Percentiles rank a stretch among this genome's conserved stretches.
phyloP scores from a whole-genome alignment of 2,888 invertebrate genomes.

The Neuroscelio doddi region DNA sequence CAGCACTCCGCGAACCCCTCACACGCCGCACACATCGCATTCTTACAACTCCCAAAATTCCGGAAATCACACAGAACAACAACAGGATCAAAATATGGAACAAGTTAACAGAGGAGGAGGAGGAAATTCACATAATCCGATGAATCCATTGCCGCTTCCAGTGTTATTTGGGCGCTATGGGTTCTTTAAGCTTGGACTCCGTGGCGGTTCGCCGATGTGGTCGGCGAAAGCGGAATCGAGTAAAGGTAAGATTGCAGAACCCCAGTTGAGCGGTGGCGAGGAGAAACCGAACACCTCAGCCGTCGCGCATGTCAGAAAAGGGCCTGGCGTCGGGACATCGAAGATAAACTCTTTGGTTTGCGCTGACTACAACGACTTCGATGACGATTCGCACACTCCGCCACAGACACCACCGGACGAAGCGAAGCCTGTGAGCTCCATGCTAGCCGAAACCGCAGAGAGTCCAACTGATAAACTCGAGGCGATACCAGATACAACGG shows the following conservation, averaged over 20 bases:
- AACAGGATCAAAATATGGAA: conserved; percentile 64
- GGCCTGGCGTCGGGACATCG: conserved; percentile 63
- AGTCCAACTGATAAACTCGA: conserved; percentile 73
- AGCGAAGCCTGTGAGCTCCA: conserved; percentile 50
- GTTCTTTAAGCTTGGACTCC: conserved; percentile 77
- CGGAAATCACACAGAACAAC: conserved; percentile 74
- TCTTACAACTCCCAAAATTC: conserved; percentile 65
- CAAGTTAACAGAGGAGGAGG: conserved; percentile 71
- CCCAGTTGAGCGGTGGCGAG: conserved; percentile 70
- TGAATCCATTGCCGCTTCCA: conserved; percentile 76
- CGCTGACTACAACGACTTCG: conserved; percentile 77
- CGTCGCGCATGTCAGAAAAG: conserved; percentile 66
- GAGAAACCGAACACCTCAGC: conserved; percentile 73
- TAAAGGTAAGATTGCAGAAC: conserved; percentile 66
- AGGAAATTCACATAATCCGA: conserved; percentile 75
- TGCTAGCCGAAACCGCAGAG: conserved; percentile 54
- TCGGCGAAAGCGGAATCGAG: conserved; percentile 71
- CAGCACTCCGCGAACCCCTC: conserved; percentile 73
- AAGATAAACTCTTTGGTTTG: conserved; percentile 75
- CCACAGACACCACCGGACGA: conserved; percentile 73
- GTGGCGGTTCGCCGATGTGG: conserved; percentile 82
- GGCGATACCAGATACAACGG: conserved; percentile 74
- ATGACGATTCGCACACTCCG: conserved; percentile 76
- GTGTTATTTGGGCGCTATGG: conserved; percentile 76
- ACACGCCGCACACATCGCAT: conserved; percentile 64